Evolutionary conservation across 2,797 vertebrate genomes (phyloP).

Genomic region (Pyrocephalus nanus): DNA sequence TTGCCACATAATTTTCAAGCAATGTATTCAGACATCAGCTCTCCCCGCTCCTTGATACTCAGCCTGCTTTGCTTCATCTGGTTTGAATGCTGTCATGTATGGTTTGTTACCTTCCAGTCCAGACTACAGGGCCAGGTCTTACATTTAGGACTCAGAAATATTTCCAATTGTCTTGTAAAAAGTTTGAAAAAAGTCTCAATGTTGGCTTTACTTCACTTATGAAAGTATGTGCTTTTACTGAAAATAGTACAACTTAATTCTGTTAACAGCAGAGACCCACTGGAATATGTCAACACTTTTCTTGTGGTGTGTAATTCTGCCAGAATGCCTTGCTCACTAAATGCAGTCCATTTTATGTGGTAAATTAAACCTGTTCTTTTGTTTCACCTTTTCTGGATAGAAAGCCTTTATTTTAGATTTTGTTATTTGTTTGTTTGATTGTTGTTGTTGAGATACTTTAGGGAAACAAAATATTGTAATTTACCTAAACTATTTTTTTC

Average conservation of each 20-base stretch:
- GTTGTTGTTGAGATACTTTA: neutral
- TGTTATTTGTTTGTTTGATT: neutral
- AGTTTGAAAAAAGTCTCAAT: rapidly evolving
- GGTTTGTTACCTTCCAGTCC: neutral
- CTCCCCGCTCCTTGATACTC: neutral
- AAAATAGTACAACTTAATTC: neutral
- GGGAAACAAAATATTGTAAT: neutral
- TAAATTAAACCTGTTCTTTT: neutral
- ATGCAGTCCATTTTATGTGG: neutral
- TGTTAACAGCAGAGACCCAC: neutral
- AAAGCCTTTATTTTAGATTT: neutral
- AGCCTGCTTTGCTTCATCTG: neutral
- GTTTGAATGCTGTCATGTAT: neutral
- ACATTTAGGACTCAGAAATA: neutral
- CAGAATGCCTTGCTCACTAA: neutral
- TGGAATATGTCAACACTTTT: neutral
- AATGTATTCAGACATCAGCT: neutral
- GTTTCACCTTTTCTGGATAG: neutral
- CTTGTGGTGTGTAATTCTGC: neutral
- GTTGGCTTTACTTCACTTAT: neutral
- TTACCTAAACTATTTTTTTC: neutral
- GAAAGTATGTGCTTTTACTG: neutral
- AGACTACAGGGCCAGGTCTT: neutral
- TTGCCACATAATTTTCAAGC: neutral
- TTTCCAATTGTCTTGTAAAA: neutral